Base-by-base conservation (phyloP, 1,140 invertebrate species). In the Samia ricini region DNA sequence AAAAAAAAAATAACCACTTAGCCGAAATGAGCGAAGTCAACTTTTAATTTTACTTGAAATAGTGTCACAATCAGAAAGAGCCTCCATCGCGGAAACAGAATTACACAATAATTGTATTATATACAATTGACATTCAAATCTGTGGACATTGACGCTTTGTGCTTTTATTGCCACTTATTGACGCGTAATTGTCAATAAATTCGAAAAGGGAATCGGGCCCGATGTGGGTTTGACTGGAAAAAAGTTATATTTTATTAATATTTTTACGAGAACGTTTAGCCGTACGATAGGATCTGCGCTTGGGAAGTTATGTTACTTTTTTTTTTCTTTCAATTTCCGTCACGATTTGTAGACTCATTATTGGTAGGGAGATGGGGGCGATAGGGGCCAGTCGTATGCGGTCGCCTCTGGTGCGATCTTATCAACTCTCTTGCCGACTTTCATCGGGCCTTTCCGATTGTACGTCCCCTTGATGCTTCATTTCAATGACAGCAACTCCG, bases 201-300 rank as follows among this genome's bases (percentile, higher is more conserved):
- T 87, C 74, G 81, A 85, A 87, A 81, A 85, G 85, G 33, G 85
- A 87, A 83, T 79, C 79, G 78, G 84, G 72, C 83, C 87, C 87
- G 87, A 89, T 89, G 85, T 89, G 87, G 87, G 87, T 88, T 89
- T 88, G 84, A 83, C 85, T 89, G 83, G 70, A 89, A 89, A n/a
- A 89, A 89, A 89, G 85, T 89, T 90, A 89, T 88, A 83, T 90
- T 90, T 88, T 90, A 90, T 90, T 90, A 90, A 90, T 90, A 90
- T 90, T 90, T 88, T 90, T 90, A 90, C 85, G 84, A 88, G 87
- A 90, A 73, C 87, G 82, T 90, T 90, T 90, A 90, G 83, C 74
- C 60, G 72, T 59, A 58, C 77, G 85, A 90, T 88, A 88, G 82
- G 83, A 88, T 88, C 87, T 79, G 79, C 63, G 78, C 66, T 81